phyloP scores from a whole-genome alignment of 1,140 invertebrate species.

The Drosophila novamexicana region DNA sequence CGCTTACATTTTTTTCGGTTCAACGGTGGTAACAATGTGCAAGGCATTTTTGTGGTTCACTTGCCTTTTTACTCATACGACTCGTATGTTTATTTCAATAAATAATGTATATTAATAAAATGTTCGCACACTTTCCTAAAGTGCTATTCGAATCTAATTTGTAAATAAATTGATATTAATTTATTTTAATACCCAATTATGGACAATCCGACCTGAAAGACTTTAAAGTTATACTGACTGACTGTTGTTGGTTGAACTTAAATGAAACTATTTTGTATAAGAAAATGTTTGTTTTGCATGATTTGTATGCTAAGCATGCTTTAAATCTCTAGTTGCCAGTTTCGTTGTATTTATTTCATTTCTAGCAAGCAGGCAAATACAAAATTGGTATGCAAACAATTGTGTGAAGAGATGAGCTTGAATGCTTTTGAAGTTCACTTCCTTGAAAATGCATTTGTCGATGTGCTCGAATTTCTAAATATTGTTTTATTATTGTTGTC shows the following conservation, averaged over 20 bases:
- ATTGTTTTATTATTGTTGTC: slow-evolving; percentile 39
- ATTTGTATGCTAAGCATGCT: background rate
- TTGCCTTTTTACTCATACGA: slow-evolving; percentile 47
- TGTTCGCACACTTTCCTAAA: no score
- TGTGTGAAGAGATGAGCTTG: slow-evolving; percentile 72
- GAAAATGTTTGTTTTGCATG: no score
- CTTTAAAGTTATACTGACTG: no score
- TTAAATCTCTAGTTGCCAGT: background rate
- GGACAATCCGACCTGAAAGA: no score
- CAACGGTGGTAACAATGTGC: background rate
- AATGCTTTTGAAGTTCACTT: slow-evolving; percentile 84
- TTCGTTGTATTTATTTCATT: slow-evolving; percentile 4
- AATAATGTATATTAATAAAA: no score
- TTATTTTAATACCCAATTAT: no score
- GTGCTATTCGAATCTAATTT: background rate
- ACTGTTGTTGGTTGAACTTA: no score
- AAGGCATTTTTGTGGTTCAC: slow-evolving; percentile 3
- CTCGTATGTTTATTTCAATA: background rate
- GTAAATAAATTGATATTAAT: no score
- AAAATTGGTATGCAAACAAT: slow-evolving; percentile 46
- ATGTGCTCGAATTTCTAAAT: slow-evolving; percentile 85
- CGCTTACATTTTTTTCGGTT: slow-evolving; percentile 85
- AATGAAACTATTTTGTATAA: no score
- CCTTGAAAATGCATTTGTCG: slow-evolving; percentile 70
- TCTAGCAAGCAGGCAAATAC: slow-evolving; percentile 29